Conservation (phyloP, 2,113 vertebrate species). For the Corythornis vintsioides region DNA sequence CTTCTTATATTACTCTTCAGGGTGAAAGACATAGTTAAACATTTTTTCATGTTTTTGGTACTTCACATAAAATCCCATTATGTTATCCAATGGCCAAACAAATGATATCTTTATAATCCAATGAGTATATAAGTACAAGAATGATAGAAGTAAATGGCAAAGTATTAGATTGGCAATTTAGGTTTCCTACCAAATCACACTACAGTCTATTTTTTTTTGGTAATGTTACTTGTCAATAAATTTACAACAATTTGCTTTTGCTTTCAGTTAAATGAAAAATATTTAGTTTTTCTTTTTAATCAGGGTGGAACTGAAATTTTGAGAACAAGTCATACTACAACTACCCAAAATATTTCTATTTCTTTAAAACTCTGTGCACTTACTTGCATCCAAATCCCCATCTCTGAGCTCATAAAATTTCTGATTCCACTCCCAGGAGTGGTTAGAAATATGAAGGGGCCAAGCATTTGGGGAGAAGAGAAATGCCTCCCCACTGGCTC, state of each 20-base stretch:
- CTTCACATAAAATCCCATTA: constrained; percentile 32
- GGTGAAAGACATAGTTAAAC: not conserved
- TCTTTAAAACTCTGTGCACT: not conserved
- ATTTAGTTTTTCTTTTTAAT: not conserved
- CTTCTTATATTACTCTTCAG: constrained; percentile 57
- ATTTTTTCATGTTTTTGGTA: constrained; percentile 27
- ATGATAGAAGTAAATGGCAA: not conserved
- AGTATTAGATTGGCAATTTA: not conserved
- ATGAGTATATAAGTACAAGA: not conserved
- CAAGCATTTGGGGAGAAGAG: accelerated
- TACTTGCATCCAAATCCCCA: not conserved
- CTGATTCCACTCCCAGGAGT: accelerated
- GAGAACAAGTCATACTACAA: not conserved
- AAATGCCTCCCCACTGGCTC: not conserved
- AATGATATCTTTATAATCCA: not conserved
- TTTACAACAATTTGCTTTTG: not conserved
- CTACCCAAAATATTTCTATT: not conserved
- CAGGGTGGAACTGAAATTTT: not conserved
- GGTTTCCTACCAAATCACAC: not conserved
- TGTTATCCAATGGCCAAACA: constrained; percentile 7
- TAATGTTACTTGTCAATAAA: not conserved
- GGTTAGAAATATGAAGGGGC: not conserved
- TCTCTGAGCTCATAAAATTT: not conserved
- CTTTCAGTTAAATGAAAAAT: not conserved
- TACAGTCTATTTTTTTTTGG: not conserved